Evolutionary conservation across 2,797 vertebrate genomes (phyloP).

Genomic region (Enteromius mattozi): DNA sequence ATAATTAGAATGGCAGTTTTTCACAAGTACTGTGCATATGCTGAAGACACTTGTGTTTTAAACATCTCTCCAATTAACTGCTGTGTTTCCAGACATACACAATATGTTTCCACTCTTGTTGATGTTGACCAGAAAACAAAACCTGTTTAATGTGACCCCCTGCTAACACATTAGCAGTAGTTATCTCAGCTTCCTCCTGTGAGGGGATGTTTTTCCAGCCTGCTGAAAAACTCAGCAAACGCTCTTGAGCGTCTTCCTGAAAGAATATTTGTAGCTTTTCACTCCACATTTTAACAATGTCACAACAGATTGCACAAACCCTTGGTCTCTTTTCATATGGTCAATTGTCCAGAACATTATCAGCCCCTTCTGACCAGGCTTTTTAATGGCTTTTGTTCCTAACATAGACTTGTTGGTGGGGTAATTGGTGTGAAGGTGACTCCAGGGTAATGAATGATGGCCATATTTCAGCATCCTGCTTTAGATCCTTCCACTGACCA

Average conservation of each 20-base stretch:
- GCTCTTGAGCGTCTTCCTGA: slow-evolving; percentile 5
- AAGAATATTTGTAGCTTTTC: background rate
- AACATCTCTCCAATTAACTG: slow-evolving; percentile 40
- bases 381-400: slow-evolving; percentile 41
- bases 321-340: slow-evolving; percentile 5
- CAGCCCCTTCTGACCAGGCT: background rate
- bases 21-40: slow-evolving; percentile 13
- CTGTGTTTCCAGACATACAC: slow-evolving; percentile 27
- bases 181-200: slow-evolving; percentile 17
- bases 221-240: background rate
- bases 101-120: slow-evolving; percentile 39
- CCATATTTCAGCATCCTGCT: slow-evolving; percentile 35
- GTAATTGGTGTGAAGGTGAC: slow-evolving; percentile 55
- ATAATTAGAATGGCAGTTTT: slow-evolving; percentile 9
- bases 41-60: slow-evolving; percentile 28
- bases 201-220: slow-evolving; percentile 9
- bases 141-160: slow-evolving; percentile 43
- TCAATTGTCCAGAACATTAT: slow-evolving; percentile 37
- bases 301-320: background rate
- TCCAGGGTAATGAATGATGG: slow-evolving; percentile 27
- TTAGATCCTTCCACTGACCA: slow-evolving; percentile 48
- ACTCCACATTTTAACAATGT: slow-evolving; percentile 13
- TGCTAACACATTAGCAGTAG: slow-evolving; percentile 40
- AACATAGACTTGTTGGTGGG: slow-evolving; percentile 2
- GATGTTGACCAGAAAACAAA: slow-evolving; percentile 39